phyloP scores from a whole-genome alignment of 1,140 invertebrate species.

The Aphaenogaster rudis region DNA sequence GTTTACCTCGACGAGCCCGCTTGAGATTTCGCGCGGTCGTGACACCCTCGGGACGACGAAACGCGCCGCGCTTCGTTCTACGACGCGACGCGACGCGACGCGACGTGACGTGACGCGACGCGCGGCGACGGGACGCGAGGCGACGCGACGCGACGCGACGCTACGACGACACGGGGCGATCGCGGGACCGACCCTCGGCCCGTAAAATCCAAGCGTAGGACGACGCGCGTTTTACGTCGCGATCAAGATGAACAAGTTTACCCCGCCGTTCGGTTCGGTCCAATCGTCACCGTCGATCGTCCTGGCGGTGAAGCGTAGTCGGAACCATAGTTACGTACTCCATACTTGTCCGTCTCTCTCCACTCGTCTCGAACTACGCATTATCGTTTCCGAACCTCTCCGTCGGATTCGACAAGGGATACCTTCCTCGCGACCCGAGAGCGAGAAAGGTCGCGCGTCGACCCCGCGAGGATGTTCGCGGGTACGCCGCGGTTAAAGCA shows the following conservation, averaged over 20 bases:
- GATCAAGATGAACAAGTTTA: neutral
- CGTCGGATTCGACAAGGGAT: neutral
- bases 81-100: neutral
- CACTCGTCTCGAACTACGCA: slow-evolving; percentile 71
- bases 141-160: neutral
- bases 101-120: neutral
- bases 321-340: slow-evolving; percentile 34
- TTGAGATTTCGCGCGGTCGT: too few species aligned
- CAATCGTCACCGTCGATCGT: neutral
- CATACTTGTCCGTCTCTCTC: slow-evolving; percentile 31
- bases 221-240: neutral
- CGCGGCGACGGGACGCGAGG: neutral
- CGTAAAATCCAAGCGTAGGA: too few species aligned
- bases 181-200: neutral
- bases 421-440: neutral
- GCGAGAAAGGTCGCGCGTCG: slow-evolving; percentile 21
- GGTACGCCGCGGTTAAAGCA: slow-evolving; percentile 46
- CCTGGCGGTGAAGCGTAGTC: neutral
- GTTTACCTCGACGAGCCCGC: slow-evolving; percentile 18
- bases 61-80: too few species aligned
- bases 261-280: neutral
- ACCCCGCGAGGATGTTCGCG: slow-evolving; percentile 30
- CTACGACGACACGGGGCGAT: neutral
- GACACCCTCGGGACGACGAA: too few species aligned
- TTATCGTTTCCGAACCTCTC: slow-evolving; percentile 45